These are phyloP conservation scores for Cromileptes altivelis DNA, from an alignment of 2,113 vertebrate species.

Conservation along the genomic window DNA sequence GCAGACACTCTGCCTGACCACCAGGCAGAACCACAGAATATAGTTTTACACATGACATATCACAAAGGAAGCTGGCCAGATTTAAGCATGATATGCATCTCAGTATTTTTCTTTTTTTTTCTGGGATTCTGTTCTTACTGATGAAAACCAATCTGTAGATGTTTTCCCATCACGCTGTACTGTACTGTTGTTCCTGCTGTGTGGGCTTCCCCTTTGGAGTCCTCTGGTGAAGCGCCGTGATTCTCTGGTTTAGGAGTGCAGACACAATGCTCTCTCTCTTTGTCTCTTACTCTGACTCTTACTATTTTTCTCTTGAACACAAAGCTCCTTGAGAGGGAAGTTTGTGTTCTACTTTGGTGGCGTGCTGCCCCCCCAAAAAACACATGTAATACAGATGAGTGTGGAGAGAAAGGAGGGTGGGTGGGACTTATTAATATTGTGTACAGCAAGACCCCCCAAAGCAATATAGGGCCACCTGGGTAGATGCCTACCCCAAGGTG, in stretches of 20 bases:
- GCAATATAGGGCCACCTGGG: slow-evolving; percentile 59
- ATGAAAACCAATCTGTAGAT: slow-evolving; percentile 66
- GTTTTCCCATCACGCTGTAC: slow-evolving; percentile 63
- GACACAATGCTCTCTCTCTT: slow-evolving; percentile 57
- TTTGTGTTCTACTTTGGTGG: slow-evolving; percentile 77
- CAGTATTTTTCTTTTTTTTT: slow-evolving; percentile 44
- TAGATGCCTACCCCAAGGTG: slow-evolving; percentile 40
- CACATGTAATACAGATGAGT: slow-evolving; percentile 79
- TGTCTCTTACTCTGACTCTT: slow-evolving; percentile 27
- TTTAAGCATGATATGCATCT: slow-evolving; percentile 58
- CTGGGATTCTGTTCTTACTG: slow-evolving; percentile 54
- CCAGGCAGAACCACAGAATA: slow-evolving; percentile 57
- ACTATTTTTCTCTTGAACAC: slow-evolving; percentile 40
- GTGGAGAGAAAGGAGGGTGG: slow-evolving; percentile 37
- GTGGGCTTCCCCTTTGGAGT: slow-evolving; percentile 73
- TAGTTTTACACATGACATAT: slow-evolving; percentile 61
- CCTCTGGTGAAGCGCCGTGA: slow-evolving; percentile 39
- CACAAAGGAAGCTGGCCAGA: slow-evolving; percentile 55
- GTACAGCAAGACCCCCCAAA: slow-evolving; percentile 54
- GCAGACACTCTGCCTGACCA: slow-evolving; percentile 52
- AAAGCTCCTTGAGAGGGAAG: slow-evolving; percentile 51
- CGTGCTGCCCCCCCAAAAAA: slow-evolving; percentile 57
- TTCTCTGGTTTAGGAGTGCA: slow-evolving; percentile 59
- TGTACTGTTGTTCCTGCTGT: slow-evolving; percentile 71
- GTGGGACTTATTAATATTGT: slow-evolving; percentile 48